Percentiles rank a stretch among this genome's conserved stretches.
Conservation (phyloP, 2,797 vertebrate species). For the Mormyrops boulengeri region DNA sequence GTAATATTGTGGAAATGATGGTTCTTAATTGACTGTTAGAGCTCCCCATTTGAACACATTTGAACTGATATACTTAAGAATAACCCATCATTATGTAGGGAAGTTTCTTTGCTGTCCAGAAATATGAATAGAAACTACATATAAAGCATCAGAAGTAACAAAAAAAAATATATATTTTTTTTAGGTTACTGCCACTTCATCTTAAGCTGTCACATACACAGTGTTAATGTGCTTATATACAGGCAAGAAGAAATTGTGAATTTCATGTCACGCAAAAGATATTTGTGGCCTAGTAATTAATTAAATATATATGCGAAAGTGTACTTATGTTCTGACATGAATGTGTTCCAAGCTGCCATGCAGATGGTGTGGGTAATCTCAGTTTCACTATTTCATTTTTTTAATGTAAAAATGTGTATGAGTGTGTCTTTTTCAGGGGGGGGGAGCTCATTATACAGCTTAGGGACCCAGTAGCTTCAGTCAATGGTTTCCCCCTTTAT, state of each 20-base stretch:
- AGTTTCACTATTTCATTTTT: background rate
- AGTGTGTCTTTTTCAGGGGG: background rate
- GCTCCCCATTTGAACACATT: background rate
- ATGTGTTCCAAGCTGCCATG: background rate
- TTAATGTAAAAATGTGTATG: background rate
- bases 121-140: background rate
- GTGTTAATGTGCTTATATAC: background rate
- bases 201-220: background rate
- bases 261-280: background rate
- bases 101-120: background rate
- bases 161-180: background rate
- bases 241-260: background rate
- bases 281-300: background rate
- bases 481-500: background rate
- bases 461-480: background rate
- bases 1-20: slow-evolving; percentile 4
- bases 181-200: background rate
- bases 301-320: background rate
- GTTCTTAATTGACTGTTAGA: background rate
- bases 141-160: background rate
- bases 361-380: background rate
- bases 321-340: background rate
- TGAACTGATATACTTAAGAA: background rate
- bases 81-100: background rate
- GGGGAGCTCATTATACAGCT: background rate